Evolutionary conservation across 2,113 vertebrate species (phyloP).

Genomic region (Rhynchomys soricoides): DNA sequence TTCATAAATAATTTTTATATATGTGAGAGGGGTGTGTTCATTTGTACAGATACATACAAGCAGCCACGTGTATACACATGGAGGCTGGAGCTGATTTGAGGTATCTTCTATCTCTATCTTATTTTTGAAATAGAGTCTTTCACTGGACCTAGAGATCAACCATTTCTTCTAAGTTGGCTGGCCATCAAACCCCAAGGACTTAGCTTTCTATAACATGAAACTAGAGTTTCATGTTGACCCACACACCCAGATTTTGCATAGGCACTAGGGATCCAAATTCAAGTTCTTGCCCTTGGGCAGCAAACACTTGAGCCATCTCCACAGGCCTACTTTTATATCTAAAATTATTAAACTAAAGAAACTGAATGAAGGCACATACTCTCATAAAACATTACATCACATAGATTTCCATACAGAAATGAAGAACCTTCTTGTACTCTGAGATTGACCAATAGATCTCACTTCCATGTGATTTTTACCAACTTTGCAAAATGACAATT

Average conservation of each 20-base stretch:
- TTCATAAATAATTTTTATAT: not conserved
- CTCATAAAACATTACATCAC: not conserved
- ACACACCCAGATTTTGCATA: not conserved
- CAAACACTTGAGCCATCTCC: not conserved
- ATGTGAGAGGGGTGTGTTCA: not conserved
- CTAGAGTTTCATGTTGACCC: no score
- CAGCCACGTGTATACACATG: not conserved
- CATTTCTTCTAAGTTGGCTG: not conserved
- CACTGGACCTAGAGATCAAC: not conserved
- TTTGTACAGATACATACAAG: no score
- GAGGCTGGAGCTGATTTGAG: not conserved
- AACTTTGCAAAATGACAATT: constrained; percentile 14
- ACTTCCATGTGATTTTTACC: not conserved
- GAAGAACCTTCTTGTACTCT: not conserved
- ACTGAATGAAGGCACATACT: not conserved
- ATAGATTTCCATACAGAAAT: not conserved
- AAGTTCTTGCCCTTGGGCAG: not conserved
- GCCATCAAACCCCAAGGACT: not conserved
- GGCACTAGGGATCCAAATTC: no score
- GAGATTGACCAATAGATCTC: not conserved
- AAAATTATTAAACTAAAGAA: constrained; percentile 30
- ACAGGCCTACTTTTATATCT: not conserved
- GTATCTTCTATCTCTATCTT: not conserved
- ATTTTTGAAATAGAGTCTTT: not conserved
- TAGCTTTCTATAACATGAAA: not conserved